Evolutionary conservation across 2,888 invertebrate genomes (phyloP).

Genomic region (Neoaliturus tenellus): DNA sequence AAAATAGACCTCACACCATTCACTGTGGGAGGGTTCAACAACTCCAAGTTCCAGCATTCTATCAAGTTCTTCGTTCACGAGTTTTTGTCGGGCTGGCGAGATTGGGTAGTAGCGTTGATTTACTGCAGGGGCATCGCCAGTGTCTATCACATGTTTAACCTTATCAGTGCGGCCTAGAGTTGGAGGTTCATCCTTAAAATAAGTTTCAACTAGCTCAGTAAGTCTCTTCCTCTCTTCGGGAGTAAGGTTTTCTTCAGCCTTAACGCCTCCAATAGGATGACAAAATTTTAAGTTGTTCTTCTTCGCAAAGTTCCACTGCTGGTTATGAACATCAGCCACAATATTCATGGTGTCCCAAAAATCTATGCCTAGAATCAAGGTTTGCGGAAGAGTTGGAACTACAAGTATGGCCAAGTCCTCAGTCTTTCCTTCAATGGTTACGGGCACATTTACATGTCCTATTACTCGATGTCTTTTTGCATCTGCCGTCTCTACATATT

Average conservation of each 20-base stretch:
- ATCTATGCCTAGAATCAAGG: conserved; percentile 11
- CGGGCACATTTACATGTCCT: not conserved
- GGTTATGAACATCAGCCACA: not conserved
- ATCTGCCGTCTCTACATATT: not conserved
- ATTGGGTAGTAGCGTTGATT: conserved; percentile 37
- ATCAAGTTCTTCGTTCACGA: conserved; percentile 63
- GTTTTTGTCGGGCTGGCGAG: conserved; percentile 56
- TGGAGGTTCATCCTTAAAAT: not conserved
- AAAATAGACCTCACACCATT: too few species aligned
- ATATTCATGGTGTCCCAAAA: conserved; percentile 14
- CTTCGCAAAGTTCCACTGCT: not conserved
- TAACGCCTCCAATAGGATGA: not conserved
- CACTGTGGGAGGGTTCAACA: too few species aligned
- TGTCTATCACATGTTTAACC: conserved; percentile 35
- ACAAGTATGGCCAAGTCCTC: not conserved
- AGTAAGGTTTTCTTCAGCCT: not conserved
- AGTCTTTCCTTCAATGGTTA: not conserved
- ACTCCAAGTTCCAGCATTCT: too few species aligned
- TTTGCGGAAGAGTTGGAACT: not conserved
- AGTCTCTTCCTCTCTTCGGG: not conserved
- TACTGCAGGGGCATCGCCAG: conserved; percentile 43
- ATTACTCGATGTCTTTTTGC: not conserved
- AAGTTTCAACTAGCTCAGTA: not conserved
- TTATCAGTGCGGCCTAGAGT: not conserved
- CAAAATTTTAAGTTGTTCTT: not conserved